Conservation (phyloP, 1,140 invertebrate species). For the Ceratosolen fusciceps region DNA sequence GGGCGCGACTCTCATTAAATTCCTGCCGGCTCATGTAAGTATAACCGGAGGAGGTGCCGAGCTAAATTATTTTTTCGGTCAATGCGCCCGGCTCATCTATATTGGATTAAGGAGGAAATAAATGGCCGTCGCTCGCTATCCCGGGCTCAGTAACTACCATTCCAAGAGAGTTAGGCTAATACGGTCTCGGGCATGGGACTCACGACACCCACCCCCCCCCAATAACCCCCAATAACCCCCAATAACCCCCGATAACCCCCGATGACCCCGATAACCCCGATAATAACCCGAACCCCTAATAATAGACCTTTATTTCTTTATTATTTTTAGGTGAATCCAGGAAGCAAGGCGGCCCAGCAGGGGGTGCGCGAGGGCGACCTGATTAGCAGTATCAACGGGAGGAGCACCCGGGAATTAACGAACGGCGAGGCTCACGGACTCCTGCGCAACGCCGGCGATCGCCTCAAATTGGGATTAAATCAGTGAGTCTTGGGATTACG, state of each 20-base stretch:
- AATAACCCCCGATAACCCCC: no score
- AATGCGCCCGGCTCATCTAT: no score
- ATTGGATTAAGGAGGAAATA: slow-evolving; percentile 22
- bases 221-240: no score
- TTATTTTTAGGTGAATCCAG: slow-evolving; percentile 82
- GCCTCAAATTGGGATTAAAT: slow-evolving; percentile 80
- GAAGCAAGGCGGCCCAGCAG: slow-evolving; percentile 82
- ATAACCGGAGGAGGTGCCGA: not conserved
- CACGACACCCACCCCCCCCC: no score
- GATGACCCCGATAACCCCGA: no score
- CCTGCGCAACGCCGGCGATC: slow-evolving; percentile 79
- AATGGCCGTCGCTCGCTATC: no score
- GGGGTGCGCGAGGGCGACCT: slow-evolving; percentile 85
- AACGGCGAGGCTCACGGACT: slow-evolving; percentile 83
- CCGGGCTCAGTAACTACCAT: no score
- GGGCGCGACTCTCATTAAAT: not conserved
- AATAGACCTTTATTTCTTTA: slow-evolving; percentile 8
- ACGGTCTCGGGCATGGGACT: no score
- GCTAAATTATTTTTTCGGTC: not conserved
- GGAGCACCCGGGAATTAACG: slow-evolving; percentile 77
- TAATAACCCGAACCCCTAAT: not conserved
- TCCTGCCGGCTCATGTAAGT: not conserved
- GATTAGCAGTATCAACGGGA: slow-evolving; percentile 84
- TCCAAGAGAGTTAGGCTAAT: no score
- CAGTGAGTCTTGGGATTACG: slow-evolving; percentile 75